Evolutionary conservation across 2,797 vertebrate species (phyloP), one percentile per base, ranked within the genome.

Genomic region (Pangasius mekongensis): DNA sequence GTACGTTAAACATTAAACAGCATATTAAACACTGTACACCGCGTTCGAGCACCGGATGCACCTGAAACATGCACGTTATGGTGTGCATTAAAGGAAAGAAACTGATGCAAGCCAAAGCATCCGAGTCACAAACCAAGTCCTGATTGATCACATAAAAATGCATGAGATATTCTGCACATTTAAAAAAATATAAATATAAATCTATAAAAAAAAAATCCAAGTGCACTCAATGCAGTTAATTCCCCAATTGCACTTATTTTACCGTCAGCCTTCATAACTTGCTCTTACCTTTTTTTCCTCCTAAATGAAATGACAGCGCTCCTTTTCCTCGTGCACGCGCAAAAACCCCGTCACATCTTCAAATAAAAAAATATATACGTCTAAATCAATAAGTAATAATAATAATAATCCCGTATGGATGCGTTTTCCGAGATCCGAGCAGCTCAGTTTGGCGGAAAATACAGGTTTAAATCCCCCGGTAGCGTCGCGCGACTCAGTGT

Each of bases 391-490:
- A 83, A 30, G 62, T 36, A 86, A 89, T 27, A 47, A 80, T 11
- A 78, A 60, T 76, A 77, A 88, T 91, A 92, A 92, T 92, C 86
- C 91, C 78, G 86, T 86, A 49, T 49, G 58, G 62, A 56, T 77
- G 36, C 22, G 78, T 64, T 84, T 86, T 58, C 87, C 43, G 56
- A 88, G 85, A 87, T 91, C 91, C 91, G 85, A n/a, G 78, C 36
- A 47, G 86, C n/a, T 78, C 81, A 62, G 56, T 82, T 52, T 69
- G 69, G 69, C 69, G 90, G 88, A 67, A 83, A 54, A 83, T 83
- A 88, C n/a, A 87, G 86, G 83, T 87, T 86, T 91, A 90, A 91
- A 90, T 91, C 91, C 90, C 88, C 86, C 85, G 85, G 87, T 62
- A 80, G 88, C 82, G 87, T 36, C 58, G 87, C 56, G 67, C 54